Percentiles rank a stretch among this genome's conserved stretches.
Evolutionary conservation across 1,140 invertebrate species (phyloP).

Genomic region (Drosophila equinoxialis): DNA sequence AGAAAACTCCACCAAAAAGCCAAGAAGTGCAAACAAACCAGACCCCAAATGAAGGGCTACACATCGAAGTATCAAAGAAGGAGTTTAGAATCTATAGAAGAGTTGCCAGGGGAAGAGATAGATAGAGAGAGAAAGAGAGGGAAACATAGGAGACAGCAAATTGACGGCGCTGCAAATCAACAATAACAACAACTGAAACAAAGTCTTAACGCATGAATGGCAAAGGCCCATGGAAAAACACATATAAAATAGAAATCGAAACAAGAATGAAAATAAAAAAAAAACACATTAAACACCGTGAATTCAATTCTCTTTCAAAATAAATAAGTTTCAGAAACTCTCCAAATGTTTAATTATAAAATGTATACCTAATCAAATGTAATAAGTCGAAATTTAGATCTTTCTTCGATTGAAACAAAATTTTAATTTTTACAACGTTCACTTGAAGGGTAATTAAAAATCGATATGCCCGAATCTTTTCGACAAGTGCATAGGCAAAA

Average conservation of each 20-base stretch:
- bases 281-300: constrained; percentile 18
- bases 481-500: constrained; percentile 18
- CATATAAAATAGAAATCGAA: constrained; percentile 50
- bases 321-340: not conserved
- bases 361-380: no score
- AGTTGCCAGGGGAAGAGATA: constrained; percentile 11
- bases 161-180: constrained; percentile 74
- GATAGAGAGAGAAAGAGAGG: not conserved
- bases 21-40: constrained; percentile 72
- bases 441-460: not conserved
- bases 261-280: not conserved
- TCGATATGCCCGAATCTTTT: not conserved
- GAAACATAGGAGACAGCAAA: constrained; percentile 50
- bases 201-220: constrained; percentile 76
- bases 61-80: not conserved
- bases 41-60: constrained; percentile 66
- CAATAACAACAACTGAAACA: constrained; percentile 37
- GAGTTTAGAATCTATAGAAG: constrained; percentile 15
- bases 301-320: not conserved
- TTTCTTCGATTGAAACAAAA: no score
- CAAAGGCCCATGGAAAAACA: constrained; percentile 39
- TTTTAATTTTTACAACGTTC: no score
- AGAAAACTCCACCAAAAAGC: constrained; percentile 31
- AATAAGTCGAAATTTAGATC: no score
- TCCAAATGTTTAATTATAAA: no score